Evolutionary conservation across 2,888 invertebrate species (phyloP).

Genomic region (Tiliacea citrago): DNA sequence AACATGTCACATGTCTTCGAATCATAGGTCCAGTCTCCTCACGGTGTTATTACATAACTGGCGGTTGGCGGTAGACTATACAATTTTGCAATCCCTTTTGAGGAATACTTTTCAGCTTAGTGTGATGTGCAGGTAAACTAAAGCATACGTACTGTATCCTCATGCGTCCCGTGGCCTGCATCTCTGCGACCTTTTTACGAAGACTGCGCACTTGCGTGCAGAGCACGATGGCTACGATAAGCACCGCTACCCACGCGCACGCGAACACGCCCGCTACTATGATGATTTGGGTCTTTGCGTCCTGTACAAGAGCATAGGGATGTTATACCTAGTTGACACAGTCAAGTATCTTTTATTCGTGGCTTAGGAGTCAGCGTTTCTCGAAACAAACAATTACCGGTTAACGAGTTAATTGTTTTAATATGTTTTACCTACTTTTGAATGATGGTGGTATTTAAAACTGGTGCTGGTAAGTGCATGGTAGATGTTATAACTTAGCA

Average conservation of each 20-base stretch:
- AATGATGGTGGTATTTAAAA: background rate
- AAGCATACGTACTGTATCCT: slow-evolving; percentile 83
- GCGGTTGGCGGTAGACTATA: background rate
- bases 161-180: slow-evolving; percentile 79
- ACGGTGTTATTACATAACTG: background rate
- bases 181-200: slow-evolving; percentile 74
- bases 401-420: background rate
- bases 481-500: background rate
- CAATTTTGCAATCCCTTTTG: background rate
- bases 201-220: slow-evolving; percentile 76
- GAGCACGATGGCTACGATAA: slow-evolving; percentile 76
- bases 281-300: slow-evolving; percentile 64
- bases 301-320: slow-evolving; percentile 18
- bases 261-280: slow-evolving; percentile 81
- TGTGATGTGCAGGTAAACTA: background rate
- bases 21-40: background rate
- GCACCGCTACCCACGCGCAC: slow-evolving; percentile 76
- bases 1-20: background rate
- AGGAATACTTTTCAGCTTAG: background rate
- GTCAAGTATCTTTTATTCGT: background rate
- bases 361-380: background rate
- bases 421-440: background rate
- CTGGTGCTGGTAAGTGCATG: background rate
- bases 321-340: background rate
- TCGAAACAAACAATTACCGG: background rate